Evolutionary conservation across 2,797 vertebrate genomes (phyloP).

Genomic region (Masticophis lateralis): DNA sequence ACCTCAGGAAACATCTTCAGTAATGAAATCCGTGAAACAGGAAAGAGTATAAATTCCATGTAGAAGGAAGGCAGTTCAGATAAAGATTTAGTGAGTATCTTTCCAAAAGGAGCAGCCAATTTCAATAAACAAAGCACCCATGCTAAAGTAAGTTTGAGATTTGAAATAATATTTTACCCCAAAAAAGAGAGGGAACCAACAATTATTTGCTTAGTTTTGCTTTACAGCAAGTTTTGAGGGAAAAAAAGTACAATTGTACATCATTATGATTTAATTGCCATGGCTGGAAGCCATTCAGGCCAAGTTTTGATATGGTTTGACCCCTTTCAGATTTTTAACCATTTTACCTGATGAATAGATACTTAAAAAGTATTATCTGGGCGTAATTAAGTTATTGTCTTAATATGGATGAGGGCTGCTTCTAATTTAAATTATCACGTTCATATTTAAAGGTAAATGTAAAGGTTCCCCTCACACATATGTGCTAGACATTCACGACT

Average conservation of each 20-base stretch:
- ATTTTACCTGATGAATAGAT: not conserved
- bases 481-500: too few species aligned
- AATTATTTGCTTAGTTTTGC: not conserved
- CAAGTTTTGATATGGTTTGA: not conserved
- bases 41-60: not conserved
- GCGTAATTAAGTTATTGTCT: not conserved
- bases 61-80: not conserved
- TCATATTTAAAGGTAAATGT: not conserved
- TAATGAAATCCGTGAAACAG: not conserved
- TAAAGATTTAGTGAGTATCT: not conserved
- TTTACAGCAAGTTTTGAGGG: not conserved
- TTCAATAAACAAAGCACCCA: not conserved
- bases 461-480: too few species aligned
- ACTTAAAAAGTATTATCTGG: not conserved
- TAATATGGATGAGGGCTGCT: not conserved
- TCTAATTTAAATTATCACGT: not conserved
- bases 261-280: not conserved
- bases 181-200: not conserved
- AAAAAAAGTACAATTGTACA: not conserved
- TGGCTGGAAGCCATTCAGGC: not conserved
- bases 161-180: not conserved
- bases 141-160: not conserved
- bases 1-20: not conserved
- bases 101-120: not conserved
- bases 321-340: not conserved